Percentiles rank a stretch among this genome's conserved stretches.
phyloP scores from a whole-genome alignment of 2,797 vertebrate genomes.

The Lagothrix lagotricha region DNA sequence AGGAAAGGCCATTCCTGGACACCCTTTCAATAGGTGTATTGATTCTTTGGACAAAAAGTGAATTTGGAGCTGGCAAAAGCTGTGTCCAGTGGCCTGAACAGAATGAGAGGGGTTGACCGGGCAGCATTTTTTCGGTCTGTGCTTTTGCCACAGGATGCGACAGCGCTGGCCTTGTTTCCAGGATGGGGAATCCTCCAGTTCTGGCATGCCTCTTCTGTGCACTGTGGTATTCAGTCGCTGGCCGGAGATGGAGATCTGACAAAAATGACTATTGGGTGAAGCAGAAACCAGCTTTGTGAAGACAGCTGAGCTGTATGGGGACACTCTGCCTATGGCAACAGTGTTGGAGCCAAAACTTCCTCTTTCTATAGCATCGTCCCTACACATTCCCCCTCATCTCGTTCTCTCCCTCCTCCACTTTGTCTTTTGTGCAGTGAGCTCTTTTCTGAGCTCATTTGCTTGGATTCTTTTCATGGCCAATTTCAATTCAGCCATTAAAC shows the following conservation, averaged over 20 bases:
- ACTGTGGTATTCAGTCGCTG: slow-evolving; percentile 11
- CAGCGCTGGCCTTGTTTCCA: slow-evolving; percentile 57
- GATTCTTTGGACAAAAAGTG: slow-evolving; percentile 71
- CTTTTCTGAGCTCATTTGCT: slow-evolving; percentile 67
- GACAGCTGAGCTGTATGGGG: not conserved
- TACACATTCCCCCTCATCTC: not conserved
- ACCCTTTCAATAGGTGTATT: slow-evolving; percentile 64
- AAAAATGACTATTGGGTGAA: slow-evolving; percentile 28
- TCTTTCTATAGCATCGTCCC: slow-evolving; percentile 18
- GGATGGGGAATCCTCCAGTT: slow-evolving; percentile 41
- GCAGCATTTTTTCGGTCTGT: slow-evolving; percentile 30
- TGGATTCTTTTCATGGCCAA: slow-evolving; percentile 67
- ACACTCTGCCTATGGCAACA: not conserved
- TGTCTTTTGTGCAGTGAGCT: slow-evolving; percentile 39
- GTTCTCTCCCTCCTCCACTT: accelerated
- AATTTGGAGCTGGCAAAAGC: slow-evolving; percentile 48
- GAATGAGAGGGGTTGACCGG: slow-evolving; percentile 44
- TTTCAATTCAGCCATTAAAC: slow-evolving; percentile 63
- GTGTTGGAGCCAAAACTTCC: not conserved
- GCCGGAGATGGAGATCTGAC: slow-evolving; percentile 25
- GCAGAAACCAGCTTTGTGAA: not conserved
- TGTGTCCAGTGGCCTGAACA: slow-evolving; percentile 40
- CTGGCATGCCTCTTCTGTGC: slow-evolving; percentile 47
- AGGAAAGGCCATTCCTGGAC: slow-evolving; percentile 68
- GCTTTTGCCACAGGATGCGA: slow-evolving; percentile 47